Percentiles rank a stretch among this genome's conserved stretches.
phyloP scores from a whole-genome alignment of 2,797 vertebrate genomes.

The Neopelma chrysocephalum region DNA sequence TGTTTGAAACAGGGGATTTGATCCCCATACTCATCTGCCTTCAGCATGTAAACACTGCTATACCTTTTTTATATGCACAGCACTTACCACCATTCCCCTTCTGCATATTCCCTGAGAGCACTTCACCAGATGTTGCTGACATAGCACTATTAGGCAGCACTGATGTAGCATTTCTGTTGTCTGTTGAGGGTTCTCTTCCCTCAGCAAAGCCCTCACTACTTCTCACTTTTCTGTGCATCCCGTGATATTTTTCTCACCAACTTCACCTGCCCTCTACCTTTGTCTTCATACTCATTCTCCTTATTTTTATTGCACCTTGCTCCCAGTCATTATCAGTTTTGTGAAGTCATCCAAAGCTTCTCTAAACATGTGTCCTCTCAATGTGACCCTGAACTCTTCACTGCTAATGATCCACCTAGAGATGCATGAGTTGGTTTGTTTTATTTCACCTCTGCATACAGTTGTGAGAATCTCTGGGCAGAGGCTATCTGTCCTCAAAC shows the following conservation, averaged over 20 bases:
- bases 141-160: neutral
- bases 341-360: neutral
- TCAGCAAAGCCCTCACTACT: neutral
- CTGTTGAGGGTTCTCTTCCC: neutral
- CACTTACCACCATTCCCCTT: neutral
- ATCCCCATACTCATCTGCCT: neutral
- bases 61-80: neutral
- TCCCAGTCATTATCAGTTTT: neutral
- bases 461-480: neutral
- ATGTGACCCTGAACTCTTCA: neutral
- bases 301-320: neutral
- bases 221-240: neutral
- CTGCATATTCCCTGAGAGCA: neutral
- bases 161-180: neutral
- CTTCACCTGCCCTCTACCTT: neutral
- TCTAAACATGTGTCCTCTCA: neutral
- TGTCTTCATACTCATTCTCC: neutral
- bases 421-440: neutral
- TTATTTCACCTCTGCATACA: neutral
- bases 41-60: neutral
- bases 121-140: neutral
- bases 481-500: neutral
- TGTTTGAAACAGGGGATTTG: neutral
- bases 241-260: neutral
- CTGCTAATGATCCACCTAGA: neutral